phyloP scores from a whole-genome alignment of 2,888 invertebrate genomes.

The Arenicola marina region DNA sequence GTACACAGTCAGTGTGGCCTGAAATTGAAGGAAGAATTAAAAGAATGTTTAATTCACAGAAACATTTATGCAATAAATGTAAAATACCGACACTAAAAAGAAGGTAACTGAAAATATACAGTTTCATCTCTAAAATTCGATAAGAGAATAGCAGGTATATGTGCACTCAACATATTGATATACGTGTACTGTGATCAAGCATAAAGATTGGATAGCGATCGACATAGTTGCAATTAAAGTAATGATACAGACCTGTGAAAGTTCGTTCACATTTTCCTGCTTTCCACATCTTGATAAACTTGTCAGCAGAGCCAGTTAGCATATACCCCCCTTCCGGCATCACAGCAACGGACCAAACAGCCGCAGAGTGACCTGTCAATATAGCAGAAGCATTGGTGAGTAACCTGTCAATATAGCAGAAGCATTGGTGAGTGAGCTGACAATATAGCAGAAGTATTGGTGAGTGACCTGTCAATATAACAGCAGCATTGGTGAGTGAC shows the following conservation, averaged over 20 bases:
- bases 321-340: conserved; percentile 63
- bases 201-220: too few relatives aligned
- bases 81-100: neutral
- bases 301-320: conserved; percentile 91
- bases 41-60: neutral
- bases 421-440: neutral
- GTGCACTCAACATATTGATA: too few relatives aligned
- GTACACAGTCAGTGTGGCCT: conserved; percentile 92
- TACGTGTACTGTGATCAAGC: too few relatives aligned
- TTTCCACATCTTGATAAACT: conserved; percentile 82
- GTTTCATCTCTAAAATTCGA: neutral
- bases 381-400: conserved; percentile 25
- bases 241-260: conserved; percentile 68
- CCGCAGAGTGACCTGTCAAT: conserved; percentile 67
- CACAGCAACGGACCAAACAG: conserved; percentile 77
- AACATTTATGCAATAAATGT: neutral
- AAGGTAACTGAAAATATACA: neutral
- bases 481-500: neutral
- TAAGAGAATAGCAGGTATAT: too few relatives aligned
- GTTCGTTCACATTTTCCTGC: conserved; percentile 71
- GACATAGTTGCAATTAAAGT: neutral
- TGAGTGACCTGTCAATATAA: neutral
- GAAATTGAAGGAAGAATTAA: conserved; percentile 29
- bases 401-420: conserved; percentile 57
- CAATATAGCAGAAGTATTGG: neutral